Evolutionary conservation across 2,797 vertebrate species (phyloP).

Genomic region (Manis javanica): DNA sequence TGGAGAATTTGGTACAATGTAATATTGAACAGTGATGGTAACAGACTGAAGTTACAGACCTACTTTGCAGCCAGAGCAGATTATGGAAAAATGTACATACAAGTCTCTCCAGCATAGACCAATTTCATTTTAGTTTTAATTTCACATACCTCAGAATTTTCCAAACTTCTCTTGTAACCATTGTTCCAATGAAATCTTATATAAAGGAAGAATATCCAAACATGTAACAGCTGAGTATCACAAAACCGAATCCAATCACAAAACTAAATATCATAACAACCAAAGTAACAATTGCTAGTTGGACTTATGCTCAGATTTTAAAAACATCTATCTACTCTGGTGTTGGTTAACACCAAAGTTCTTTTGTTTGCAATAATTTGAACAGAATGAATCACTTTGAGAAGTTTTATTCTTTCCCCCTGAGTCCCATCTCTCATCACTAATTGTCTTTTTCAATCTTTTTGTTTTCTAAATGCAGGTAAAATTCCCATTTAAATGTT

Average conservation of each 20-base stretch:
- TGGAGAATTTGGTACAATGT: not conserved
- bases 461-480: conserved; percentile 1
- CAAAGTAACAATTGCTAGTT: not conserved
- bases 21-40: not conserved
- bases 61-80: not conserved
- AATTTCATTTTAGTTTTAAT: conserved; percentile 38
- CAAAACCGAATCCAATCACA: not conserved
- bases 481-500: conserved; percentile 57
- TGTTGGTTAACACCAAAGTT: not conserved
- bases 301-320: not conserved
- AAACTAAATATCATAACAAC: not conserved
- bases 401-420: not conserved
- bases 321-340: not conserved
- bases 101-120: not conserved
- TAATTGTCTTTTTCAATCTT: conserved; percentile 24
- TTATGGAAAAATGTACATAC: not conserved
- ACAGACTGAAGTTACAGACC: not conserved
- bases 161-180: not conserved
- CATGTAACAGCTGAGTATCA: not conserved
- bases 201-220: not conserved
- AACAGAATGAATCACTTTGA: not conserved
- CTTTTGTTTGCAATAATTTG: not conserved
- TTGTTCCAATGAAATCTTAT: not conserved
- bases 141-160: not conserved
- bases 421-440: not conserved